Evolutionary conservation across 92 coral and sea anemone species (phyloP).

Genomic region (Actinostola sp.): DNA sequence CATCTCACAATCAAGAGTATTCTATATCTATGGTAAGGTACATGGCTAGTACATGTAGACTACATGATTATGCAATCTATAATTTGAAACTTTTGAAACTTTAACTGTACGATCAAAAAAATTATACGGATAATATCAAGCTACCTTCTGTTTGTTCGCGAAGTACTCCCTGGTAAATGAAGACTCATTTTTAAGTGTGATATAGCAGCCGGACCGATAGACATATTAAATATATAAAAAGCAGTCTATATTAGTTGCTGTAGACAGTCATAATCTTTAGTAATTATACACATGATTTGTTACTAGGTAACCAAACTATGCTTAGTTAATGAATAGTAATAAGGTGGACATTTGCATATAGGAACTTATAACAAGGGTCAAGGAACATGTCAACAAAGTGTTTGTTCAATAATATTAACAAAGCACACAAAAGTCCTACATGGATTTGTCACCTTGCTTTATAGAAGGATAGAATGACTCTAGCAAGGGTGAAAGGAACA

Average conservation of each 20-base stretch:
- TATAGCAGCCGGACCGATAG: too few relatives aligned
- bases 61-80: too few relatives aligned
- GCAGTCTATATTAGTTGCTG: not conserved
- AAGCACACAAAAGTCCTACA: not conserved
- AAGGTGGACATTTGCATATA: slow-evolving; percentile 2
- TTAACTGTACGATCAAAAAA: not conserved
- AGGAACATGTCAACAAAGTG: not conserved
- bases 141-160: slow-evolving; percentile 5
- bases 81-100: not conserved
- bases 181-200: slow-evolving; percentile 45
- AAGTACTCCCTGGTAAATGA: slow-evolving; percentile 39
- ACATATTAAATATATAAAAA: too few relatives aligned
- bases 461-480: not conserved
- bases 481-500: too few relatives aligned
- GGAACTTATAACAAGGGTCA: not conserved
- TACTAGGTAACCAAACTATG: slow-evolving; percentile 41
- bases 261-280: slow-evolving; percentile 7
- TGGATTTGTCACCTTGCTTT: too few relatives aligned
- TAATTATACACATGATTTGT: slow-evolving; percentile 19
- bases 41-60: too few relatives aligned
- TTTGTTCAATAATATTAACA: not conserved
- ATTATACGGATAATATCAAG: not conserved
- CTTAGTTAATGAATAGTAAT: not conserved
- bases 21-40: too few relatives aligned
- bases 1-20: too few relatives aligned